A percentile compares a stretch with the other conserved stretches of the same genome.
phyloP scores from a whole-genome alignment of 2,113 vertebrate genomes.

The Etia nguti region DNA sequence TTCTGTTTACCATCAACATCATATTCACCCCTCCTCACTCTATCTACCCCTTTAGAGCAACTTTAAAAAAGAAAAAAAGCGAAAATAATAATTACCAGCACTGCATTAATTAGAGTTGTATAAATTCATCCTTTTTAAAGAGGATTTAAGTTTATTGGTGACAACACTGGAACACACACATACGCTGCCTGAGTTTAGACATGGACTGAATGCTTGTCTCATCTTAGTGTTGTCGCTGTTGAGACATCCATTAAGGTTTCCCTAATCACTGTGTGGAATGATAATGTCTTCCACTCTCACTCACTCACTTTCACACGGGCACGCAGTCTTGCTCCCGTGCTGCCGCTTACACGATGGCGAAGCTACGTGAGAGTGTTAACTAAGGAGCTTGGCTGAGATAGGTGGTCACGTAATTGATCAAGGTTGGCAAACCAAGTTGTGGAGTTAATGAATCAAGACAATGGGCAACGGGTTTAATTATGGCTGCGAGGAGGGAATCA shows the following conservation, averaged over 20 bases:
- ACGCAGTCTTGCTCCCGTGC: background rate
- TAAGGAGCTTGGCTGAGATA: conserved; percentile 46
- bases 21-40: background rate
- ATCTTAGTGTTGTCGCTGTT: conserved; percentile 27
- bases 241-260: conserved; percentile 53
- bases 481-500: conserved; percentile 50
- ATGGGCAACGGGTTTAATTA: conserved; percentile 66
- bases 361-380: conserved; percentile 43
- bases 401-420: conserved; percentile 66
- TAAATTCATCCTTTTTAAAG: background rate
- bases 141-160: background rate
- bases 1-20: background rate
- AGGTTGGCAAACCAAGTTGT: conserved; percentile 61
- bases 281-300: conserved; percentile 30
- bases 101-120: conserved; percentile 27
- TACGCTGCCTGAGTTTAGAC: conserved; percentile 13
- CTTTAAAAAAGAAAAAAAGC: background rate
- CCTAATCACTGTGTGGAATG: conserved; percentile 42
- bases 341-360: conserved; percentile 20
- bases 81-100: background rate
- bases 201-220: conserved; percentile 41
- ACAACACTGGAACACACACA: background rate
- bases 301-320: background rate
- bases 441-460: conserved; percentile 71
- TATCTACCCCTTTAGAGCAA: background rate